A percentile compares a stretch with the other conserved stretches of the same genome.
phyloP scores from a whole-genome alignment of 2,113 vertebrate species.

The Pelecanus crispus region DNA sequence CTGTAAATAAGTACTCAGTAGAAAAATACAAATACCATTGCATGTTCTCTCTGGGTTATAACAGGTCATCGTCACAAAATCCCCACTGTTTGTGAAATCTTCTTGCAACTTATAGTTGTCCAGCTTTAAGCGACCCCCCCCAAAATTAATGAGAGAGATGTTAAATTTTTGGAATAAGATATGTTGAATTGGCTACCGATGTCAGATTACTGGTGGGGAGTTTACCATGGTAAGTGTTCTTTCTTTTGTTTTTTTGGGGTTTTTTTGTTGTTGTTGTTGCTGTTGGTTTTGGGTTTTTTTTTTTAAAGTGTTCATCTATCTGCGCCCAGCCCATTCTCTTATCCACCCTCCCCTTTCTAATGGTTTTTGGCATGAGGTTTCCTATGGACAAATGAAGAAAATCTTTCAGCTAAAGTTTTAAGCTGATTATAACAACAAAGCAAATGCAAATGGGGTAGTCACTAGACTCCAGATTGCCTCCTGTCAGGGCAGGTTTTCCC shows the following conservation, averaged over 20 bases:
- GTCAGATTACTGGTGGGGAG: neutral
- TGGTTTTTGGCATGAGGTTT: neutral
- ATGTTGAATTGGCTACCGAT: neutral
- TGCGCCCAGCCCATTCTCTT: neutral
- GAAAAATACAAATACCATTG: neutral
- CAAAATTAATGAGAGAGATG: neutral
- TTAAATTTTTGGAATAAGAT: neutral
- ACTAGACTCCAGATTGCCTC: constrained; percentile 8
- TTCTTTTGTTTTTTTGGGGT: neutral
- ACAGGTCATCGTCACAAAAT: constrained; percentile 4
- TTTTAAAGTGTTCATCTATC: neutral
- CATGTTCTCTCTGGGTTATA: constrained; percentile 6
- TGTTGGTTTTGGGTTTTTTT: too few relatives aligned
- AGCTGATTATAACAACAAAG: neutral
- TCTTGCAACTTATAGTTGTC: neutral
- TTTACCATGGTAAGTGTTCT: neutral
- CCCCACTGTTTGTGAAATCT: neutral
- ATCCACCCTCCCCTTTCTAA: neutral
- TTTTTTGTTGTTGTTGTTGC: too few relatives aligned
- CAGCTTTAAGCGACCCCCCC: neutral
- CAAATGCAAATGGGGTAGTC: neutral
- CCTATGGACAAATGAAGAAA: neutral
- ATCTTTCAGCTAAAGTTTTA: neutral
- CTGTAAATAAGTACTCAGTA: constrained; percentile 12
- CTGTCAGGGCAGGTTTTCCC: neutral